These are phyloP conservation scores for Pandion haliaetus DNA, from an alignment of 2,113 vertebrate species.

Conservation along the genomic window DNA sequence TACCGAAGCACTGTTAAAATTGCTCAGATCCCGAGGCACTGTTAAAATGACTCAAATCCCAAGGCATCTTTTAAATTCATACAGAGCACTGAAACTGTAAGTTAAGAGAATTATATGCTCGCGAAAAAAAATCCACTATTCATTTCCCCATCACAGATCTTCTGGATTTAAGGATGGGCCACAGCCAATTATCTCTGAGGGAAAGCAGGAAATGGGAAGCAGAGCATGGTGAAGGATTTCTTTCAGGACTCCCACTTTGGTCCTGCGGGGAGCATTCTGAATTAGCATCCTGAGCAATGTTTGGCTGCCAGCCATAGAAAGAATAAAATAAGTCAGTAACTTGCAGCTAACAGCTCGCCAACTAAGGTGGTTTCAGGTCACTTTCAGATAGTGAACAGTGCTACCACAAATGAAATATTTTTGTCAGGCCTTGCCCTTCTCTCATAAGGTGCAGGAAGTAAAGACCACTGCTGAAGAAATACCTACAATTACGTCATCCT, in stretches of 20 bases:
- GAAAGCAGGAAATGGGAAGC: neutral
- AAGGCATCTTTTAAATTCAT: neutral
- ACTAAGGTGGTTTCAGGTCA: neutral
- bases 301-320: neutral
- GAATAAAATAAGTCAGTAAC: neutral
- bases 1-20: neutral
- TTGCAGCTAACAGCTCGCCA: neutral
- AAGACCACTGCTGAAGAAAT: neutral
- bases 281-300: neutral
- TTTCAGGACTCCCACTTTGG: neutral
- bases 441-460: fast-evolving
- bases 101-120: neutral
- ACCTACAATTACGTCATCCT: neutral
- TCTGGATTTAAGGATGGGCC: neutral
- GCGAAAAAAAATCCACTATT: neutral
- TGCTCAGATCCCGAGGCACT: neutral
- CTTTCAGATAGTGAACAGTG: neutral
- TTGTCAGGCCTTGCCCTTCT: neutral
- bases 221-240: neutral
- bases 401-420: neutral
- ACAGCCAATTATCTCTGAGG: neutral
- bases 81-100: neutral
- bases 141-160: neutral
- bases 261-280: neutral
- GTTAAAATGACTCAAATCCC: neutral